Conservation (phyloP, 2,888 invertebrate species). For the Eueremaeus valkanovi region DNA sequence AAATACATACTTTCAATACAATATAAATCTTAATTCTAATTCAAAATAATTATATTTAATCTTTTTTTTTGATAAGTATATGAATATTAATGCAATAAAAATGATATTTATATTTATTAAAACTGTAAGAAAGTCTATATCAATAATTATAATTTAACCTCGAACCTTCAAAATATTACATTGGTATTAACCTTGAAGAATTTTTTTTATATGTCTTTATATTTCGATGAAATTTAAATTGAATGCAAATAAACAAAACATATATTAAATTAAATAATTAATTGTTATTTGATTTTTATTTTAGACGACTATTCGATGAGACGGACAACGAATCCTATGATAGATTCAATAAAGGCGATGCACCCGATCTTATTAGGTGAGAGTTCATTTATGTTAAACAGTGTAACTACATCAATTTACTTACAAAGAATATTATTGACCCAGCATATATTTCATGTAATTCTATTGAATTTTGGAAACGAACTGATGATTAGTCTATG, state of each 20-base stretch:
- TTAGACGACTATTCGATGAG: slow-evolving; percentile 37
- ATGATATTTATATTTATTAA: no score
- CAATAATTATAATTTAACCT: no score
- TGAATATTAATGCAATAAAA: no score
- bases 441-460: neutral
- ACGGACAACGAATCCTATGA: neutral
- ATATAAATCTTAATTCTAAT: neutral
- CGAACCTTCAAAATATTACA: no score
- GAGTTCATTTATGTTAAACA: neutral
- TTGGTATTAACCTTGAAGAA: no score
- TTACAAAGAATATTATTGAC: neutral
- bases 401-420: neutral
- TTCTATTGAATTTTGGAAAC: no score
- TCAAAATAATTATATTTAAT: neutral
- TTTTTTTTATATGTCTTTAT: neutral
- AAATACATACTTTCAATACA: neutral
- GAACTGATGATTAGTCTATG: no score
- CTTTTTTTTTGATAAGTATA: neutral
- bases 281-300: neutral
- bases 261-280: neutral
- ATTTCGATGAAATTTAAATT: neutral
- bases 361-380: slow-evolving; percentile 39
- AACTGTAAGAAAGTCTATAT: no score
- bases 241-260: neutral
- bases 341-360: slow-evolving; percentile 26